Percentiles rank a stretch among this genome's conserved stretches.
Conservation (phyloP, 2,113 vertebrate species). For the Elgaria multicarinata region DNA sequence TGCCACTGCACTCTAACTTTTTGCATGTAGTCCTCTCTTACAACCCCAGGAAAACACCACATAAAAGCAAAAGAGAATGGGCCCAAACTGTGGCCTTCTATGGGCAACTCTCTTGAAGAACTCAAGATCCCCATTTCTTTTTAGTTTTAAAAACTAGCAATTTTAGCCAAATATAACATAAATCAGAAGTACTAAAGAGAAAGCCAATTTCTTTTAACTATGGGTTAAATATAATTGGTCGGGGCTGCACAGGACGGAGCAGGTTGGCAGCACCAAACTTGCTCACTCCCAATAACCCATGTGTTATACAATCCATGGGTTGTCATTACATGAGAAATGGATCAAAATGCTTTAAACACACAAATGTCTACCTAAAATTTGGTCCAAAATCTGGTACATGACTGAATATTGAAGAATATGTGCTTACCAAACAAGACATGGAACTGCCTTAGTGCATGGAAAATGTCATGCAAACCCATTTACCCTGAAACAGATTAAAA, state of each 20-base stretch:
- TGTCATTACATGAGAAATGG: too few species aligned
- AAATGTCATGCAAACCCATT: slow-evolving; percentile 72
- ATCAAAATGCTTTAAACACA: not conserved
- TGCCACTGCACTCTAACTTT: not conserved
- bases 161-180: not conserved
- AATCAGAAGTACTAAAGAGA: not conserved
- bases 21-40: not conserved
- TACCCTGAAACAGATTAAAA: slow-evolving; percentile 60
- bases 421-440: slow-evolving; percentile 86
- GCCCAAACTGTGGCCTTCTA: not conserved
- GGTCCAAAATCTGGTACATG: not conserved
- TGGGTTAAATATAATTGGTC: too few species aligned
- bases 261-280: too few species aligned
- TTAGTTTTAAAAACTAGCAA: not conserved
- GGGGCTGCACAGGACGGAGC: too few species aligned
- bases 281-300: too few species aligned
- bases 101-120: not conserved
- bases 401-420: slow-evolving; percentile 22
- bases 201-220: not conserved
- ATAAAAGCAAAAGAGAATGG: not conserved
- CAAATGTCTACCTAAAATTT: slow-evolving; percentile 12
- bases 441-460: slow-evolving; percentile 74
- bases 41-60: not conserved
- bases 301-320: too few species aligned
- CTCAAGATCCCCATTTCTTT: not conserved